Evolutionary conservation across 2,797 vertebrate species (phyloP).

Genomic region (Serranus cabrilla): DNA sequence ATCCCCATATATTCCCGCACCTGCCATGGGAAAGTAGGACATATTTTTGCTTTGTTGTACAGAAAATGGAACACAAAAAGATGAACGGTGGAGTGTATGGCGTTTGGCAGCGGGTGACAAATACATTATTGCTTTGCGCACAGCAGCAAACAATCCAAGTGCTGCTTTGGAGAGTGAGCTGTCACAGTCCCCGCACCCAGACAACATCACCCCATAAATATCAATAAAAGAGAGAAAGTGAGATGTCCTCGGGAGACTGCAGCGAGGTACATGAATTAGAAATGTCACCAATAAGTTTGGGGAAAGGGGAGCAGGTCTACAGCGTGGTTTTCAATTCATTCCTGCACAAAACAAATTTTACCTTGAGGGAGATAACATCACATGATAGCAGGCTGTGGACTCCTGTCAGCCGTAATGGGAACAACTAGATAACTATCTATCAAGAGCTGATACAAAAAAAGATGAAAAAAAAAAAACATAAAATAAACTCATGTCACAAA

Average conservation of each 20-base stretch:
- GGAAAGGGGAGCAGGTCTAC: constrained; percentile 47
- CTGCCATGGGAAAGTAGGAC: constrained; percentile 63
- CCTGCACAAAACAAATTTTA: constrained; percentile 58
- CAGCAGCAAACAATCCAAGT: constrained; percentile 78
- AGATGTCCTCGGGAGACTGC: constrained; percentile 71
- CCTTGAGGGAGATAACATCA: constrained; percentile 53
- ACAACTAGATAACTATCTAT: constrained; percentile 48
- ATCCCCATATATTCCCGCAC: constrained; percentile 25
- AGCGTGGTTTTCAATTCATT: constrained; percentile 58
- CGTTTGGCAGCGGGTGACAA: constrained; percentile 79
- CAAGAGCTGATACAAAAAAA: constrained; percentile 14
- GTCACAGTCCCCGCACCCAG: constrained; percentile 69
- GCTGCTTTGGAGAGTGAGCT: constrained; percentile 78
- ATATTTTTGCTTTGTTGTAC: constrained; percentile 67
- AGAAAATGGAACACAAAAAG: constrained; percentile 73
- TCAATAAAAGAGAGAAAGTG: constrained; percentile 79
- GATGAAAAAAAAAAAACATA: background rate
- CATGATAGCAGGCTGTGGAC: constrained; percentile 40
- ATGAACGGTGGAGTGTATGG: constrained; percentile 69
- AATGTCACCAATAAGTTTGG: constrained; percentile 75
- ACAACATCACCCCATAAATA: constrained; percentile 79
- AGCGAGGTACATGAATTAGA: constrained; percentile 76
- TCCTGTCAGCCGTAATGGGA: constrained; percentile 40
- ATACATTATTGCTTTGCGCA: constrained; percentile 79
- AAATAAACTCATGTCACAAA: background rate